A percentile compares a stretch with the other conserved stretches of the same genome.
These are phyloP conservation scores for Ahaetulla prasina DNA, from an alignment of 2,113 vertebrate genomes.

Conservation along the genomic window DNA sequence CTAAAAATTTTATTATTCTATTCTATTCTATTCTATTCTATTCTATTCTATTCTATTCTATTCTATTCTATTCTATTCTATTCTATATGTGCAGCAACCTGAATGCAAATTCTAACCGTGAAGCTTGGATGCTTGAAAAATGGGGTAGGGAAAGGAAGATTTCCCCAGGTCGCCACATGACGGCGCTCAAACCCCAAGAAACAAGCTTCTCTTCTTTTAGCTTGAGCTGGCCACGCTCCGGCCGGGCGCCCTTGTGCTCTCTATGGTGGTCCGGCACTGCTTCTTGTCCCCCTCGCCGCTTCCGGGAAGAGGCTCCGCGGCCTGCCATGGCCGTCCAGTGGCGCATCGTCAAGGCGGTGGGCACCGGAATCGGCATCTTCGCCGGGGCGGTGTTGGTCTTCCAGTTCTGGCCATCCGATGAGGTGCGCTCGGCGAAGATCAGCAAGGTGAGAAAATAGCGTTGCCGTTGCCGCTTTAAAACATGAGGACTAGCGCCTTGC, in stretches of 20 bases:
- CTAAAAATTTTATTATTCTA: too few relatives aligned
- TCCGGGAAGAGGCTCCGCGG: not conserved
- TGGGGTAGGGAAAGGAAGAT: accelerated
- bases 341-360: not conserved
- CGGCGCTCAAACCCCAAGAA: not conserved
- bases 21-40: too few relatives aligned
- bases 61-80: too few relatives aligned
- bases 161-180: not conserved
- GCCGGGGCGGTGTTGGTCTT: not conserved
- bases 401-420: not conserved
- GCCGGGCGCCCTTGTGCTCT: not conserved
- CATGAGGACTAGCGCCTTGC: not conserved
- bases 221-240: not conserved
- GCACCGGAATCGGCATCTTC: not conserved
- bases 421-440: not conserved
- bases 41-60: too few relatives aligned
- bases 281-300: too few relatives aligned
- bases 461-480: not conserved
- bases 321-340: not conserved
- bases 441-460: not conserved
- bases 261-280: not conserved
- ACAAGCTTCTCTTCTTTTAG: not conserved
- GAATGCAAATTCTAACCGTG: not conserved
- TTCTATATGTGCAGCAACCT: too few relatives aligned
- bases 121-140: not conserved